phyloP scores from a whole-genome alignment of 2,888 invertebrate species.

The Ophion costatus region DNA sequence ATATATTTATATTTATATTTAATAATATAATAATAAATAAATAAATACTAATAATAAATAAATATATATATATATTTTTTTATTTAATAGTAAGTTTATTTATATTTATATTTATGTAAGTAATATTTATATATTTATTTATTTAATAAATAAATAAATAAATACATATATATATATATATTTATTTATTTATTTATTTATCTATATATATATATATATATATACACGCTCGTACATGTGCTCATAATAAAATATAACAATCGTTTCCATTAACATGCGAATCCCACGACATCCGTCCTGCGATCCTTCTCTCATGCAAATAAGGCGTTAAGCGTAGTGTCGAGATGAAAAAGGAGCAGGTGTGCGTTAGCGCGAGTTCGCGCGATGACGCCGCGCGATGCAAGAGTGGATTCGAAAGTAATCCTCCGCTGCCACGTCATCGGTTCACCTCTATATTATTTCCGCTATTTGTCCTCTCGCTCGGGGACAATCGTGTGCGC shows the following conservation, averaged over 20 bases:
- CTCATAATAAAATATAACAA: slow-evolving; percentile 21
- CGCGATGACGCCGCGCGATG: slow-evolving; percentile 25
- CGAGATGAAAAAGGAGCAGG: slow-evolving; percentile 45
- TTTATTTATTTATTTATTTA: no score
- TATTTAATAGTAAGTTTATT: no score
- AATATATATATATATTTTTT: no score
- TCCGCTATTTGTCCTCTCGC: slow-evolving; percentile 38
- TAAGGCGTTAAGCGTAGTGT: slow-evolving; percentile 39
- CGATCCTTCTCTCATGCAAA: slow-evolving; percentile 61
- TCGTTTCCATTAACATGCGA: slow-evolving; percentile 59
- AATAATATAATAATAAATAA: no score
- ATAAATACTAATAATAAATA: no score
- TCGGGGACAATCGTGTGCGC: background rate
- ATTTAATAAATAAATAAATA: no score
- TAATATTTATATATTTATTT: no score
- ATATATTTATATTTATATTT: no score
- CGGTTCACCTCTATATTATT: slow-evolving; percentile 40
- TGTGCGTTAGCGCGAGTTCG: slow-evolving; percentile 19
- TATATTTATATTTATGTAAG: no score
- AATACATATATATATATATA: no score
- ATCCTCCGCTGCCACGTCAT: slow-evolving; percentile 54
- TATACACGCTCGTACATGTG: no score
- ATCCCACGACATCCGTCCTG: slow-evolving; percentile 65
- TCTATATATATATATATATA: no score
- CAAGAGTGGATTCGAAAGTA: slow-evolving; percentile 59